Conservation (phyloP, 2,888 invertebrate species). For the Spisula solida region DNA sequence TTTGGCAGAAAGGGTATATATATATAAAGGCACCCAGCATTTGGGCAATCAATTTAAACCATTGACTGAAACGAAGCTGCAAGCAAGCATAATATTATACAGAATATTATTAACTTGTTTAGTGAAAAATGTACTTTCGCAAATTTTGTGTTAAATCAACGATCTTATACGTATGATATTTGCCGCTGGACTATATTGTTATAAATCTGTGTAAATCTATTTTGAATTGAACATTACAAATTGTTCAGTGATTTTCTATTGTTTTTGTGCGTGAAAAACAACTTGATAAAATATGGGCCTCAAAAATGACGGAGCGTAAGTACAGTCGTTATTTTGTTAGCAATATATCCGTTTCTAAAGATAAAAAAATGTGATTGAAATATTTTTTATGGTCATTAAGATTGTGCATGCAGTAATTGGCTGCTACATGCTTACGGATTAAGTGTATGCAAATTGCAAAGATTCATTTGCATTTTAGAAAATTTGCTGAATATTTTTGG, state of each 20-base stretch:
- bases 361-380: no score
- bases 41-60: background rate
- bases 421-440: no score
- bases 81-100: background rate
- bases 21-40: background rate
- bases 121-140: no score
- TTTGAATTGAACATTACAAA: background rate
- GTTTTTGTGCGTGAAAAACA: background rate
- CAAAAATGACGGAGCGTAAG: background rate
- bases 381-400: no score
- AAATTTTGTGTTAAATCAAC: background rate
- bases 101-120: no score
- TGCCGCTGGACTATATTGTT: background rate
- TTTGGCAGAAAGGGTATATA: background rate
- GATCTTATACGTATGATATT: background rate
- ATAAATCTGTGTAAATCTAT: background rate
- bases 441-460: no score
- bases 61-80: background rate
- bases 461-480: no score
- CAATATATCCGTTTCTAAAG: no score
- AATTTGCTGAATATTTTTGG: no score
- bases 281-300: background rate
- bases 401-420: no score
- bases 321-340: background rate
- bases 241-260: background rate